A percentile compares a stretch with the other conserved stretches of the same genome.
These are phyloP conservation scores for Alethe castanea DNA, from an alignment of 2,113 vertebrate species.

Conservation along the genomic window DNA sequence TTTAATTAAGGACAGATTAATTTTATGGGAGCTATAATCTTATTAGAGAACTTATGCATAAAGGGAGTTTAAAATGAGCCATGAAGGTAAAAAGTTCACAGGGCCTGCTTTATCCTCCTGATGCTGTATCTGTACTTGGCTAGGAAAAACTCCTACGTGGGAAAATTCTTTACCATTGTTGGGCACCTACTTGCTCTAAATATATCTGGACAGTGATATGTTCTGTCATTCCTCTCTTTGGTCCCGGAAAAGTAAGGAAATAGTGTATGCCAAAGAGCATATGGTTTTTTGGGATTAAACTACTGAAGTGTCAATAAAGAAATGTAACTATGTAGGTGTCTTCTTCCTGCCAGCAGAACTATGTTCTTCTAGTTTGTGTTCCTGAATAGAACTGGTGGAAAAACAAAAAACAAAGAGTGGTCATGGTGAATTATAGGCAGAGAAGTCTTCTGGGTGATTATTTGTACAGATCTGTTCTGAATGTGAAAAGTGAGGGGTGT, in stretches of 20 bases:
- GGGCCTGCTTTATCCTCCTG: not conserved
- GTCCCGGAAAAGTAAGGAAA: not conserved
- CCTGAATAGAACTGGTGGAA: not conserved
- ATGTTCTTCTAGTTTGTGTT: not conserved
- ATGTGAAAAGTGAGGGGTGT: not conserved
- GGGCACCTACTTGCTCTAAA: not conserved
- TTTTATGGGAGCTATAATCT: not conserved
- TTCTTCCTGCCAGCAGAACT: not conserved
- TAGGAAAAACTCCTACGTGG: not conserved
- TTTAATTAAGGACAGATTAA: not conserved
- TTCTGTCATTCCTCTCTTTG: not conserved
- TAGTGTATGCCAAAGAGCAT: not conserved
- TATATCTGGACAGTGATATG: not conserved
- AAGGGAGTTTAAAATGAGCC: not conserved
- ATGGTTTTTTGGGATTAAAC: rapidly evolving
- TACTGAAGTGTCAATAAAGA: not conserved
- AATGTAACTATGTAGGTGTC: not conserved
- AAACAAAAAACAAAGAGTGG: not conserved
- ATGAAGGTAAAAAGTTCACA: not conserved
- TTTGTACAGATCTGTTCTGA: not conserved
- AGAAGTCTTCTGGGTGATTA: not conserved
- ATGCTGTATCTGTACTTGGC: not conserved
- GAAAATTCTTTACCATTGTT: not conserved
- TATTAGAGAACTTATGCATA: not conserved
- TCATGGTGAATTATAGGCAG: not conserved